Conservation (phyloP, 1,140 invertebrate genomes). For the Psilanteris sp. region DNA sequence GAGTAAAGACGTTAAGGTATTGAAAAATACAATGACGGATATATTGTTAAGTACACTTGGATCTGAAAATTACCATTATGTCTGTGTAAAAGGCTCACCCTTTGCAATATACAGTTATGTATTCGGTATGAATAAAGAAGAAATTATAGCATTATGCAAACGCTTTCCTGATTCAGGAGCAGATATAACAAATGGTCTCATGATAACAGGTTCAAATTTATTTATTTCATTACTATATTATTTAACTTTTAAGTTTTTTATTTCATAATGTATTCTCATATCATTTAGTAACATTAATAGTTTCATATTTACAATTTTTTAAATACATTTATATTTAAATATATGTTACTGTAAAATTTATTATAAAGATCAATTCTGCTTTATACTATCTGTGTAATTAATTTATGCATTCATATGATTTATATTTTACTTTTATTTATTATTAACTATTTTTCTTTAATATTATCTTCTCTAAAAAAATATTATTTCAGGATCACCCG, state of each 20-base stretch:
- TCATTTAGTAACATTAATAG: too few relatives aligned
- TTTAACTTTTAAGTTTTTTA: not conserved
- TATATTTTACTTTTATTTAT: too few relatives aligned
- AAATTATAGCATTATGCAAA: conserved; percentile 84
- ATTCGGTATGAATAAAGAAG: conserved; percentile 86
- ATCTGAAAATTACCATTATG: conserved; percentile 81
- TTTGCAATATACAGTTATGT: conserved; percentile 86
- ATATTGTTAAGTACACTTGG: conserved; percentile 66
- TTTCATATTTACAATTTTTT: too few relatives aligned
- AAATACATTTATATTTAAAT: too few relatives aligned
- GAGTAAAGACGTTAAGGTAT: conserved; percentile 19
- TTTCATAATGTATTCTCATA: too few relatives aligned
- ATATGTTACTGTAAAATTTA: too few relatives aligned
- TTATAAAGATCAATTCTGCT: too few relatives aligned
- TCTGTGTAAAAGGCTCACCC: conserved; percentile 88
- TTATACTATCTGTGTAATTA: too few relatives aligned
- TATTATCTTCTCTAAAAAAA: conserved; percentile 20
- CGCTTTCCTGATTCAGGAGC: conserved; percentile 83
- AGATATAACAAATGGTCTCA: conserved; percentile 85
- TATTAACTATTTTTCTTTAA: too few relatives aligned
- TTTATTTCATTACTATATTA: conserved; percentile 12
- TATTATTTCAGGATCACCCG: conserved; percentile 80
- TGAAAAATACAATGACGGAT: conserved; percentile 63
- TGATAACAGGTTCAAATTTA: conserved; percentile 81
- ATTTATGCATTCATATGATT: too few relatives aligned